phyloP scores from a whole-genome alignment of 2,113 vertebrate genomes.

The Protomyctophum bolini region DNA sequence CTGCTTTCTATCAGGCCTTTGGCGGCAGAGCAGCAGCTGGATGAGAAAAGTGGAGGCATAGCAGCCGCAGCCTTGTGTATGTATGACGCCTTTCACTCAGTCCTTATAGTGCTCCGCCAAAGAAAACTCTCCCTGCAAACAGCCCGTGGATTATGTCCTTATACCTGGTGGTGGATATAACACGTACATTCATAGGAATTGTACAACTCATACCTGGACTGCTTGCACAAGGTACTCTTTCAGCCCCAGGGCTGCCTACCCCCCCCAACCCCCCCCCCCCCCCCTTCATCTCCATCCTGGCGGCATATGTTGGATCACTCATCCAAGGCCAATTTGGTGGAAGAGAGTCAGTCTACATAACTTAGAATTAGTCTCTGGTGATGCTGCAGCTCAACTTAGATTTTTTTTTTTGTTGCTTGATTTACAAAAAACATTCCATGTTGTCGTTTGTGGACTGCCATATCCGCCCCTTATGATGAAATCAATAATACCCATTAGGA shows the following conservation, averaged over 20 bases:
- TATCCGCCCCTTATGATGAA: slow-evolving; percentile 4
- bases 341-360: not conserved
- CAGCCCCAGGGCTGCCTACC: slow-evolving; percentile 20
- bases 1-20: slow-evolving; percentile 49
- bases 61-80: slow-evolving; percentile 43
- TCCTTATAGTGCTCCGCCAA: slow-evolving; percentile 43
- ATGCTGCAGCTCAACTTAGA: not conserved
- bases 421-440: not conserved
- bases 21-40: slow-evolving; percentile 9
- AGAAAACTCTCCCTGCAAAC: slow-evolving; percentile 50
- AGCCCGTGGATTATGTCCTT: slow-evolving; percentile 51
- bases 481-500: slow-evolving; percentile 14
- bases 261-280: not conserved
- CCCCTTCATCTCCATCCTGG: not conserved
- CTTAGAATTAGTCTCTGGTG: not conserved
- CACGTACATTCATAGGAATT: slow-evolving; percentile 55
- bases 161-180: slow-evolving; percentile 51
- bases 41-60: slow-evolving; percentile 1
- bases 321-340: slow-evolving; percentile 27
- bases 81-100: slow-evolving; percentile 42
- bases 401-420: not conserved
- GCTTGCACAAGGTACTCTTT: slow-evolving; percentile 53
- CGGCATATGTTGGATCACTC: slow-evolving; percentile 32
- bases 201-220: slow-evolving; percentile 28
- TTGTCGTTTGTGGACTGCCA: not conserved